A percentile compares a stretch with the other conserved stretches of the same genome.
Evolutionary conservation across 2,113 vertebrate species (phyloP).

Genomic region (Carassius auratus): DNA sequence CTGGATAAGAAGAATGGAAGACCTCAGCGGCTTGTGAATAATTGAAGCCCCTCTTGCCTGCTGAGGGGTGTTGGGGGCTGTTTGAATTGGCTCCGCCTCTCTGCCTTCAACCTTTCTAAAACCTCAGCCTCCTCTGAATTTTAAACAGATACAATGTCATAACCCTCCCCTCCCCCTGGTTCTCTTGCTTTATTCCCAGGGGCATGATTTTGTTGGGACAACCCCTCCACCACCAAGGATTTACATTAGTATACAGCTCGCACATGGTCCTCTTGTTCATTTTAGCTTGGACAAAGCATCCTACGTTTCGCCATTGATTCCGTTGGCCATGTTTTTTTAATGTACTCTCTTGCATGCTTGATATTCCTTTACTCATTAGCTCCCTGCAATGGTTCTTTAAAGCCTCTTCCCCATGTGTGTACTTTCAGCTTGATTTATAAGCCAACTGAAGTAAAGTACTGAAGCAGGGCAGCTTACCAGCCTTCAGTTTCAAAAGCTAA

Average conservation of each 20-base stretch:
- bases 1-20: slow-evolving; percentile 51
- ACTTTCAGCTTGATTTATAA: slow-evolving; percentile 51
- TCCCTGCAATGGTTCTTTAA: slow-evolving; percentile 34
- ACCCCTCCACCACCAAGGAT: slow-evolving; percentile 58
- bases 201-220: slow-evolving; percentile 62
- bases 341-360: background rate
- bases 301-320: background rate
- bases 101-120: slow-evolving; percentile 52
- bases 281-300: background rate
- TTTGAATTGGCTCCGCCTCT: slow-evolving; percentile 26
- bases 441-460: slow-evolving; percentile 55
- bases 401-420: slow-evolving; percentile 47
- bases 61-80: slow-evolving; percentile 37
- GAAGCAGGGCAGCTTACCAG: slow-evolving; percentile 51
- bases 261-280: background rate
- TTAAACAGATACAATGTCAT: slow-evolving; percentile 55
- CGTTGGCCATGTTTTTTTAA: slow-evolving; percentile 18
- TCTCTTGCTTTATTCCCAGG: slow-evolving; percentile 26
- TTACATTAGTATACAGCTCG: slow-evolving; percentile 14
- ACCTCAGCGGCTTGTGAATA: slow-evolving; percentile 68
- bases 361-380: slow-evolving; percentile 26
- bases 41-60: slow-evolving; percentile 63
- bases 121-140: slow-evolving; percentile 64
- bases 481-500: slow-evolving; percentile 51
- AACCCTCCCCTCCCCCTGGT: slow-evolving; percentile 49